Percentiles rank a stretch among this genome's conserved stretches.
Evolutionary conservation across 37 sponge, comb jelly and placozoan species (phyloP).

Genomic region (Chondrilla cf. caribensis): DNA sequence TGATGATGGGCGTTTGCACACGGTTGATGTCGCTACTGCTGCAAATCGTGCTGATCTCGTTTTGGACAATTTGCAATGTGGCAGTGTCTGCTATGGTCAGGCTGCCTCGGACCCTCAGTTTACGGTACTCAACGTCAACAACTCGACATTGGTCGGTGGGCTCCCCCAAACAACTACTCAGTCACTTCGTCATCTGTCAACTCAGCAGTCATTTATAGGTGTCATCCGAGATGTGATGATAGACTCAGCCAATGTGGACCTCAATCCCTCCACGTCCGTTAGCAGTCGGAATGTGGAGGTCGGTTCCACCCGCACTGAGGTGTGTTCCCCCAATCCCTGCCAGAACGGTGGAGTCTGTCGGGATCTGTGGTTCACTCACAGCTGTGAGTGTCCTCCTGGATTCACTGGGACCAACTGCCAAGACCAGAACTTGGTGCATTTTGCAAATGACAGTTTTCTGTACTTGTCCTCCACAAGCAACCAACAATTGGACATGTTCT

Average conservation of each 20-base stretch:
- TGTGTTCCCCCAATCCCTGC: constrained; percentile 40
- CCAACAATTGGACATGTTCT: background rate
- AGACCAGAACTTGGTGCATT: background rate
- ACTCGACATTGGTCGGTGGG: background rate
- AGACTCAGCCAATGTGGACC: background rate
- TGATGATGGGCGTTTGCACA: background rate
- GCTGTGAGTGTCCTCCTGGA: constrained; percentile 29
- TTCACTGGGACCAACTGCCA: constrained; percentile 22
- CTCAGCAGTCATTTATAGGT: background rate
- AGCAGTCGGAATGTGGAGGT: constrained; percentile 5
- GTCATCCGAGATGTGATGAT: background rate
- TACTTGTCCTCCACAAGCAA: background rate
- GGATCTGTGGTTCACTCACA: constrained; percentile 21
- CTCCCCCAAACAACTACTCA: background rate
- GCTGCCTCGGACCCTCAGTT: background rate
- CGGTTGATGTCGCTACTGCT: background rate
- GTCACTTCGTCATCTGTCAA: background rate
- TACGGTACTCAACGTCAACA: background rate
- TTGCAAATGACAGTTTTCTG: constrained; percentile 13
- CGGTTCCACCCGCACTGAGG: background rate
- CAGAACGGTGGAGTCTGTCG: constrained; percentile 58
- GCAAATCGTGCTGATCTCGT: background rate
- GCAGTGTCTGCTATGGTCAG: constrained; percentile 4
- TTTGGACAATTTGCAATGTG: background rate
- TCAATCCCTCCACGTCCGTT: background rate